A percentile compares a stretch with the other conserved stretches of the same genome.
Evolutionary conservation across 2,113 vertebrate genomes (phyloP).

Genomic region (Chaetura pelagica): DNA sequence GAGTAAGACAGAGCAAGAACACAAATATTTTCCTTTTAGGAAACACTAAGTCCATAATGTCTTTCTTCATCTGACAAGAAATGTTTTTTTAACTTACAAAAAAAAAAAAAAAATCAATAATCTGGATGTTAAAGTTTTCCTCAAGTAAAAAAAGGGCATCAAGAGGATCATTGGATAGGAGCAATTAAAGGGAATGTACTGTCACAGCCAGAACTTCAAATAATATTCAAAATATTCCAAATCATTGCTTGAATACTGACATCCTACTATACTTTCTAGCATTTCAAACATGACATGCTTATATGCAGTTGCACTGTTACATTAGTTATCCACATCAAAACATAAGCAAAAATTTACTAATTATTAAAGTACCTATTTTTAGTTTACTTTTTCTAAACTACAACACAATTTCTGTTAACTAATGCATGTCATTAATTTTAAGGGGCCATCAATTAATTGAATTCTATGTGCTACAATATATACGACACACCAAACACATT

Average conservation of each 20-base stretch:
- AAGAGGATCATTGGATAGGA: neutral
- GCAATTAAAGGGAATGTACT: neutral
- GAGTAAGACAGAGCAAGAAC: neutral
- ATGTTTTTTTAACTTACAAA: neutral
- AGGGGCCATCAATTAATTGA: neutral
- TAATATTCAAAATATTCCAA: neutral
- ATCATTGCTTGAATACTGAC: neutral
- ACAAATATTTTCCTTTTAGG: constrained; percentile 5
- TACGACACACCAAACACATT: neutral
- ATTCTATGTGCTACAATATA: neutral
- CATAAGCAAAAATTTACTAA: neutral
- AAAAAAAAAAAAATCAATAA: neutral
- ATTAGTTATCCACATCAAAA: neutral
- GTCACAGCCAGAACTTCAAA: neutral
- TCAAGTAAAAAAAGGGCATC: neutral
- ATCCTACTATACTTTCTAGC: neutral
- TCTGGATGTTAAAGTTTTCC: neutral
- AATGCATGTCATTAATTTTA: neutral
- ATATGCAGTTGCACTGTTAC: neutral
- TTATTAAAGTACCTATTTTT: neutral
- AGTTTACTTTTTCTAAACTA: neutral
- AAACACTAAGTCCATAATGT: neutral
- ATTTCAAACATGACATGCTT: neutral
- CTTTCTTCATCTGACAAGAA: neutral
- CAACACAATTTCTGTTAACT: neutral